These are phyloP conservation scores for Muraenolepis orangiensis DNA, from an alignment of 2,797 vertebrate species.

Conservation along the genomic window DNA sequence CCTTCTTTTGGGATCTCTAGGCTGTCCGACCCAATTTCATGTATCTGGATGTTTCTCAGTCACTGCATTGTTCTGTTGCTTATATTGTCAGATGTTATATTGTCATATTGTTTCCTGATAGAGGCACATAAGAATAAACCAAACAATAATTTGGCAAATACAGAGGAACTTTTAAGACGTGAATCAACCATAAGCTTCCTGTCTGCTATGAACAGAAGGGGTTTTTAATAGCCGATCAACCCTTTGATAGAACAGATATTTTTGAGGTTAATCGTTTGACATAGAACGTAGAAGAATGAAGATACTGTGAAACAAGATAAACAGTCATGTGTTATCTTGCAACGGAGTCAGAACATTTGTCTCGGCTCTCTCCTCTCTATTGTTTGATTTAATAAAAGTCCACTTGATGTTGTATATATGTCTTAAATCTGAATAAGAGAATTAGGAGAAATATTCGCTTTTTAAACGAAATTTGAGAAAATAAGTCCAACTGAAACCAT, in stretches of 20 bases:
- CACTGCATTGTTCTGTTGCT: neutral
- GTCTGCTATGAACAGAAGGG: constrained; percentile 23
- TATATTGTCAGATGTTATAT: neutral
- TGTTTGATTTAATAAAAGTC: constrained; percentile 29
- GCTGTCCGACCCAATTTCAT: too few species aligned
- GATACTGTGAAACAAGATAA: constrained; percentile 43
- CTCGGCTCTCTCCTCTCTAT: constrained; percentile 28
- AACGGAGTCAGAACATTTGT: constrained; percentile 42
- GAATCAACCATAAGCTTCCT: constrained; percentile 29
- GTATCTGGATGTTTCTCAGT: too few species aligned
- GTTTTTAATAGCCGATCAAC: constrained; percentile 39
- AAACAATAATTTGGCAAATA: neutral
- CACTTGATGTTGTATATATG: constrained; percentile 4
- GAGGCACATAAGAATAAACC: neutral
- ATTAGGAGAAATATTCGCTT: constrained; percentile 16
- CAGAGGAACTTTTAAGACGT: neutral
- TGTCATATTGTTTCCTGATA: neutral
- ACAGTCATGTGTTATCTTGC: constrained; percentile 37
- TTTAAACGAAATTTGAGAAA: neutral
- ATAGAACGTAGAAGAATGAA: constrained; percentile 17
- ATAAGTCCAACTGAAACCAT: neutral
- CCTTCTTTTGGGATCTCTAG: neutral
- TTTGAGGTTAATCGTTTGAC: constrained; percentile 27
- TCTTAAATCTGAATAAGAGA: constrained; percentile 12
- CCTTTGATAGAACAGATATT: constrained; percentile 37